Conservation (phyloP, 2,888 invertebrate genomes). For the Cheiracanthium punctorium region DNA sequence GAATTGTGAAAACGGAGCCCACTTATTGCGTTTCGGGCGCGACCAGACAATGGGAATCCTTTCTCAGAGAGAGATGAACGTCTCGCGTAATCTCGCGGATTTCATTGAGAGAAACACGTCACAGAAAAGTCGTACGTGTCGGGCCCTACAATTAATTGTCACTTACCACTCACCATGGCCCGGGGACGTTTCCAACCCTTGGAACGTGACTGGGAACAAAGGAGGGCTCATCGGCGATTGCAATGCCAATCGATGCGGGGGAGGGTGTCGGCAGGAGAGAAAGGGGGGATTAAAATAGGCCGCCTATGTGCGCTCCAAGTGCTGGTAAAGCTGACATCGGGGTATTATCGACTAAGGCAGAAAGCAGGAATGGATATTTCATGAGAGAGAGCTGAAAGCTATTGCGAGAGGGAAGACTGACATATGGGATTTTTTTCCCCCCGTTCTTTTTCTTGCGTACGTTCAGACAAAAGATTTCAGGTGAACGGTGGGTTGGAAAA, state of each 20-base stretch:
- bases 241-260: neutral
- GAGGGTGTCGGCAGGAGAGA: too few relatives aligned
- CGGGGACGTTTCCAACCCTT: conserved; percentile 63
- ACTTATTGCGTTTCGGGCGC: too few relatives aligned
- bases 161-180: conserved; percentile 48
- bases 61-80: too few relatives aligned
- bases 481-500: too few relatives aligned
- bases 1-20: too few relatives aligned
- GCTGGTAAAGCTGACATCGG: neutral
- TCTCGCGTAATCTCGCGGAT: neutral
- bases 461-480: too few relatives aligned
- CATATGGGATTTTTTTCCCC: too few relatives aligned
- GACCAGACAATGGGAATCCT: too few relatives aligned
- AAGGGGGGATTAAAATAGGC: neutral
- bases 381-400: neutral
- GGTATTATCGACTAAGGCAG: neutral
- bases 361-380: neutral
- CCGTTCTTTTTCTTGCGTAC: too few relatives aligned
- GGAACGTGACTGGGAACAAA: conserved; percentile 48
- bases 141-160: conserved; percentile 65
- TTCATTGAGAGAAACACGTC: neutral
- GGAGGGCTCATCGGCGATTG: neutral
- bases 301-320: neutral
- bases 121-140: neutral
- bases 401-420: too few relatives aligned